Percentiles rank a stretch among this genome's conserved stretches.
These are phyloP conservation scores for Phytoseiulus persimilis DNA, from an alignment of 2,888 invertebrate species.

Conservation along the genomic window DNA sequence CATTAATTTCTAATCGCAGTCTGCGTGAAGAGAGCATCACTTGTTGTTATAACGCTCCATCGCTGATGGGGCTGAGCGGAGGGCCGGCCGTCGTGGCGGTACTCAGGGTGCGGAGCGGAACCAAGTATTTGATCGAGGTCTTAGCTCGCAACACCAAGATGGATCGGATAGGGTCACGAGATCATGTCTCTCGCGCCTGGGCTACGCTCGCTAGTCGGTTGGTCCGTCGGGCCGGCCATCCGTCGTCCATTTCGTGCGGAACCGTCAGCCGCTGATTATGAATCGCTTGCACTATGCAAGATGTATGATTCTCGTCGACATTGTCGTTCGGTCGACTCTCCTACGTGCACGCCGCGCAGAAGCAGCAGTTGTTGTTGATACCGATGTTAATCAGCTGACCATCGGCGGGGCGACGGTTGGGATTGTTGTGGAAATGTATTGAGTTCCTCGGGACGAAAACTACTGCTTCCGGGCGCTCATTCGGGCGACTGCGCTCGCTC, in stretches of 20 bases:
- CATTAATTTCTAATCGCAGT: constrained; percentile 5
- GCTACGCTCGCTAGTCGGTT: not conserved
- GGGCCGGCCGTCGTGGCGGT: not conserved
- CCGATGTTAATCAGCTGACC: not conserved
- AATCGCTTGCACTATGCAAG: constrained; percentile 5
- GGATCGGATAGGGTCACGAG: constrained; percentile 28
- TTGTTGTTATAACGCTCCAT: not conserved
- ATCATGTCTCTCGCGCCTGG: constrained; percentile 11
- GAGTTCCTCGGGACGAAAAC: not conserved
- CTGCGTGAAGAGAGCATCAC: not conserved
- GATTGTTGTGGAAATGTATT: no score
- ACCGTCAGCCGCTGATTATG: not conserved
- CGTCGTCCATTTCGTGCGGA: not conserved
- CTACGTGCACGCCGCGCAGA: not conserved
- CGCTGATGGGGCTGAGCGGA: not conserved
- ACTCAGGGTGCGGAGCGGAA: not conserved
- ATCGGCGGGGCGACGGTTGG: not conserved
- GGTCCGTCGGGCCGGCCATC: not conserved
- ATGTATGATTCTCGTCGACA: not conserved
- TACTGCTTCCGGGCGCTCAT: not conserved
- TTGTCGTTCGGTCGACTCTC: not conserved
- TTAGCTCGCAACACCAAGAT: constrained; percentile 17
- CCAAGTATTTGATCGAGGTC: not conserved
- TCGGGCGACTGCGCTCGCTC: not conserved
- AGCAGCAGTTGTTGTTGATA: not conserved